These are phyloP conservation scores for Simalia tracyae DNA, from an alignment of 2,797 vertebrate genomes.

Conservation along the genomic window DNA sequence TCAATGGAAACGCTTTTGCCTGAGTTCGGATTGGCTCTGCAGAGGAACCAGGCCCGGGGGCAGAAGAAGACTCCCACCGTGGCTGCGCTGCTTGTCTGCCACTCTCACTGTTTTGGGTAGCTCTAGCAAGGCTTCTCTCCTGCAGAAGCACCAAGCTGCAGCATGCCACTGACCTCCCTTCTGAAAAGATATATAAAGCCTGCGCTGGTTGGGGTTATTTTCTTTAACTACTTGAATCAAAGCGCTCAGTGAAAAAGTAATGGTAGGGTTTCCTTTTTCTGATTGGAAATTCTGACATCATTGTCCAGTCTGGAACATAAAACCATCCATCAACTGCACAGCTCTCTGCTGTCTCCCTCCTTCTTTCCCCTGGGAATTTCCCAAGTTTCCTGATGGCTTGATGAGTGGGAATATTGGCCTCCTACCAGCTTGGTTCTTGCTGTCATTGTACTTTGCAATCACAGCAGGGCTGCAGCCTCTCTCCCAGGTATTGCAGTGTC, in stretches of 20 bases:
- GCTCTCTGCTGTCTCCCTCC: neutral
- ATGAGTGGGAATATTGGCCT: neutral
- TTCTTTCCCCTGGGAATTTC: neutral
- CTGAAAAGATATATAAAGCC: neutral
- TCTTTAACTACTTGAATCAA: constrained; percentile 47
- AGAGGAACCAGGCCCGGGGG: neutral
- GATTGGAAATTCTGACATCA: constrained; percentile 53
- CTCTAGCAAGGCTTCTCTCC: neutral
- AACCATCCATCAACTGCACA: neutral
- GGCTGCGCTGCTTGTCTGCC: neutral
- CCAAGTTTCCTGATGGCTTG: constrained; percentile 4
- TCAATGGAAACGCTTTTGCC: neutral
- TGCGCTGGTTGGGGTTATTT: constrained; percentile 22
- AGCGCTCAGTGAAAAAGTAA: constrained; percentile 40
- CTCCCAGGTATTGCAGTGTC: constrained; percentile 8
- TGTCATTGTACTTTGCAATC: neutral
- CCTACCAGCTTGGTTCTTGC: neutral
- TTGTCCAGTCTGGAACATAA: constrained; percentile 25
- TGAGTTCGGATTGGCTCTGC: neutral
- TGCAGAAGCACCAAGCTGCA: neutral
- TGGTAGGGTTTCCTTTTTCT: constrained; percentile 28
- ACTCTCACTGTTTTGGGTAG: neutral
- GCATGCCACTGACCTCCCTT: neutral
- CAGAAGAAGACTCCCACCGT: neutral
- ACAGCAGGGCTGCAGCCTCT: neutral